A percentile compares a stretch with the other conserved stretches of the same genome.
Conservation (phyloP, 2,888 invertebrate genomes). For the Campopleginae sp. region DNA sequence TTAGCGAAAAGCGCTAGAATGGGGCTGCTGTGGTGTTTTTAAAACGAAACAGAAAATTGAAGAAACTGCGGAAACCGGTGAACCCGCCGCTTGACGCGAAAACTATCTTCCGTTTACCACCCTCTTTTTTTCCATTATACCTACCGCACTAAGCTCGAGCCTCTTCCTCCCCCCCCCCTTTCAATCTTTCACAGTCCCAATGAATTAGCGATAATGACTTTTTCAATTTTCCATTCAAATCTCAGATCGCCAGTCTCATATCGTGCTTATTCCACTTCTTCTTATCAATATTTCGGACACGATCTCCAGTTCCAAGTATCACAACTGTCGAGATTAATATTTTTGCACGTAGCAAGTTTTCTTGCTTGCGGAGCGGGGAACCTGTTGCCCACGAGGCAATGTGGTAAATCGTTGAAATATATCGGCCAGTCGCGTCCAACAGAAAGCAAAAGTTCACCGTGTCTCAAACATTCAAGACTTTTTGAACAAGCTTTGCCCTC, state of each 20-base stretch:
- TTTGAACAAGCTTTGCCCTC: too few species aligned
- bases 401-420: background rate
- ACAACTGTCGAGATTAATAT: background rate
- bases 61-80: slow-evolving; percentile 1
- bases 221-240: background rate
- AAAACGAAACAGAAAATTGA: slow-evolving; percentile 19
- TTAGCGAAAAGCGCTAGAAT: slow-evolving; percentile 80
- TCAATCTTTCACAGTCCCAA: background rate
- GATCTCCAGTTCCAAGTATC: background rate
- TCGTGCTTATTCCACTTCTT: too few species aligned
- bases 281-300: background rate
- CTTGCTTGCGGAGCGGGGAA: background rate
- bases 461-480: too few species aligned
- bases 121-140: slow-evolving; percentile 2
- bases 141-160: background rate
- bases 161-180: background rate
- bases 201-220: background rate
- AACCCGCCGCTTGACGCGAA: background rate
- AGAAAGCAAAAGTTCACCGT: too few species aligned
- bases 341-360: background rate
- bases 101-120: background rate
- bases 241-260: too few species aligned
- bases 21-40: slow-evolving; percentile 64
- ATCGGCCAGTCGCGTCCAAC: background rate
- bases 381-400: background rate